A percentile compares a stretch with the other conserved stretches of the same genome.
phyloP scores from a whole-genome alignment of 35 echinoderm and acorn worm genomes.

The Apostichopus californicus region DNA sequence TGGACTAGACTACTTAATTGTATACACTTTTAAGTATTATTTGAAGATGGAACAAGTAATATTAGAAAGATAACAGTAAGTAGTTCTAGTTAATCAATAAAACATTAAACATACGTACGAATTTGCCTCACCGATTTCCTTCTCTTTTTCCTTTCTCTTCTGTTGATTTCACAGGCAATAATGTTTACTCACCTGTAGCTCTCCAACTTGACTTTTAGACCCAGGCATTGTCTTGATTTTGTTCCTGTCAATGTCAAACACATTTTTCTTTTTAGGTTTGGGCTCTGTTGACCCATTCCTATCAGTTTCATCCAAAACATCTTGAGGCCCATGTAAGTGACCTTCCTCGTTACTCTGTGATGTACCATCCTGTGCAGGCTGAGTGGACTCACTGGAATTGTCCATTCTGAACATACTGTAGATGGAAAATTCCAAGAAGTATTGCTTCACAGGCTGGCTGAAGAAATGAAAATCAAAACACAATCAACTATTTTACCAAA shows the following conservation, averaged over 20 bases:
- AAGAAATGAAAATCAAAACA: too few species aligned
- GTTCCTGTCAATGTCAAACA: conserved; percentile 22
- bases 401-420: too few species aligned
- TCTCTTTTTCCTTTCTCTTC: too few species aligned
- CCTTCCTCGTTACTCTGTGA: neutral
- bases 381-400: too few species aligned
- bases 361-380: neutral
- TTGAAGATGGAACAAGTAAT: too few species aligned
- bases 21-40: too few species aligned
- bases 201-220: conserved; percentile 22
- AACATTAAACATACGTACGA: neutral
- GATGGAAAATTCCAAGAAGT: too few species aligned
- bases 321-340: neutral
- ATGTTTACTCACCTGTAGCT: conserved; percentile 19
- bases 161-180: neutral
- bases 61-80: too few species aligned
- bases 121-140: neutral
- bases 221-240: conserved; percentile 17
- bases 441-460: too few species aligned
- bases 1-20: too few species aligned
- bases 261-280: conserved; percentile 1
- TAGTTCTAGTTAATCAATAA: neutral
- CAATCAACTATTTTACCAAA: too few species aligned
- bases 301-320: neutral
- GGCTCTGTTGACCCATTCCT: conserved; percentile 1